Evolutionary conservation across 2,113 vertebrate genomes (phyloP).

Genomic region (Dermatemys mawii): DNA sequence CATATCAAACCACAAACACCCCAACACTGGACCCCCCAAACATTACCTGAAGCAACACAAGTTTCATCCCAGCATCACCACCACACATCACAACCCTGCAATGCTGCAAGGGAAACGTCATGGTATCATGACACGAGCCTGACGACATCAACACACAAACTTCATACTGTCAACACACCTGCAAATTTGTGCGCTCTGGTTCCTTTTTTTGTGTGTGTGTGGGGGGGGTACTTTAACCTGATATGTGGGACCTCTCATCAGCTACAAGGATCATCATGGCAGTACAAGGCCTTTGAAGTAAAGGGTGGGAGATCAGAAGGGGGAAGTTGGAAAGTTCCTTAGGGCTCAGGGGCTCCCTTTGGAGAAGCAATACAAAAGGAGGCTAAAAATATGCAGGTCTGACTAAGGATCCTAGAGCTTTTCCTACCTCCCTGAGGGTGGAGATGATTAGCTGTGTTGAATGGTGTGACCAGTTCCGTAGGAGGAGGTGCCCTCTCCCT

Average conservation of each 20-base stretch:
- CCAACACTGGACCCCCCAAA: slow-evolving; percentile 45
- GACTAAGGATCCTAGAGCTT: neutral
- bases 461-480: neutral
- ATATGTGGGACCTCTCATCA: neutral
- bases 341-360: neutral
- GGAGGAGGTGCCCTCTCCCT: neutral
- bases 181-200: neutral
- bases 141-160: slow-evolving; percentile 32
- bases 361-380: neutral
- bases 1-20: slow-evolving; percentile 21
- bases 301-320: neutral
- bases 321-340: neutral
- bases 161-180: neutral
- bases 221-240: neutral
- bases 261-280: neutral
- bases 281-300: neutral
- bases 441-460: neutral
- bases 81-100: slow-evolving; percentile 28
- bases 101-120: slow-evolving; percentile 60
- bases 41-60: slow-evolving; percentile 27
- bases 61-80: slow-evolving; percentile 32
- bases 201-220: neutral
- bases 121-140: neutral
- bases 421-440: neutral
- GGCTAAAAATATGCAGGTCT: neutral